phyloP scores from a whole-genome alignment of 2,888 invertebrate genomes.

The Leptopterna dolabrata region DNA sequence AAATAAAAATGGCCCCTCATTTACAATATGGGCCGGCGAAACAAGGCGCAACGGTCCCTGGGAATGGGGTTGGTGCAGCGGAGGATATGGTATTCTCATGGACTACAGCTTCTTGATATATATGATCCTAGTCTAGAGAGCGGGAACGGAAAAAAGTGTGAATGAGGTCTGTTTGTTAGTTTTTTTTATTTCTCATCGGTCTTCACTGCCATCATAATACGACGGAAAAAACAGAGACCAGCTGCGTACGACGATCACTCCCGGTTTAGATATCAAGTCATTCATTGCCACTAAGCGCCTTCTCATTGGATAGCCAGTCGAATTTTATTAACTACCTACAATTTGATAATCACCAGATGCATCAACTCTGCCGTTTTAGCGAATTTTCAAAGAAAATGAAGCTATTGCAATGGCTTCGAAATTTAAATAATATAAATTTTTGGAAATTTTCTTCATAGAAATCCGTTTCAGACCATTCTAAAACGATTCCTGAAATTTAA shows the following conservation, averaged over 20 bases:
- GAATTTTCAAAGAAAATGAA: too few relatives aligned
- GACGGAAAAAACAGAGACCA: background rate
- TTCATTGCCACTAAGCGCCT: too few relatives aligned
- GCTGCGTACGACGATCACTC: background rate
- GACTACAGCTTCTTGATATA: background rate
- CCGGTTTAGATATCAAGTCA: too few relatives aligned
- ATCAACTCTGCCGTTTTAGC: too few relatives aligned
- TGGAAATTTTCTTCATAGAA: too few relatives aligned
- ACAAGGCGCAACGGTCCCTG: background rate
- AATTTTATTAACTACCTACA: too few relatives aligned
- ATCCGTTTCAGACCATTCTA: too few relatives aligned
- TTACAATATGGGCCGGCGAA: background rate
- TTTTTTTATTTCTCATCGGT: background rate
- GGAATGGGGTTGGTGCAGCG: background rate
- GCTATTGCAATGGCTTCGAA: too few relatives aligned
- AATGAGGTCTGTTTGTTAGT: background rate
- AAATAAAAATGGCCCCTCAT: background rate
- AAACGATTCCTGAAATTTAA: too few relatives aligned
- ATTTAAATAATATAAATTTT: too few relatives aligned
- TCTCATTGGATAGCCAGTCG: too few relatives aligned
- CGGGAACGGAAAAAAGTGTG: background rate
- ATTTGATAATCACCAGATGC: too few relatives aligned
- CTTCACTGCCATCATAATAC: background rate
- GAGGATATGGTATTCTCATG: background rate
- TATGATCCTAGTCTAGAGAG: background rate